Percentiles rank a stretch among this genome's conserved stretches.
Conservation (phyloP, 2,797 vertebrate genomes). For the Poeciliopsis infans region DNA sequence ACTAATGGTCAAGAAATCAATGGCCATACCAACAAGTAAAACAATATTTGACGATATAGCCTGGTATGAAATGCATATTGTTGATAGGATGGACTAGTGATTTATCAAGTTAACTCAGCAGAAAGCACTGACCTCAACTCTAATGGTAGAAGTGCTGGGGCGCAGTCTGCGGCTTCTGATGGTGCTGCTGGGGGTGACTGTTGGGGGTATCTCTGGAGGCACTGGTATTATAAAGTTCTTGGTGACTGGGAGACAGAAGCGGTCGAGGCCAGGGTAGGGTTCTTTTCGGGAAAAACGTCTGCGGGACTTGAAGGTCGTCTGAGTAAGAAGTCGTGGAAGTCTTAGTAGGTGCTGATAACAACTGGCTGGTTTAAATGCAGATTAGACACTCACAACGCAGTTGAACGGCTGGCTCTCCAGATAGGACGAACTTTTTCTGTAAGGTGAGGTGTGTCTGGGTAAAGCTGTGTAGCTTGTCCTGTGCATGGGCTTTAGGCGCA, state of each 20-base stretch:
- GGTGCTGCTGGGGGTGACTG: constrained; percentile 53
- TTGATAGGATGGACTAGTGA: constrained; percentile 4
- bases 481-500: constrained; percentile 83
- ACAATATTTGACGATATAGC: not conserved
- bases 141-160: constrained; percentile 79
- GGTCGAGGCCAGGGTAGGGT: constrained; percentile 69
- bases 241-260: constrained; percentile 84
- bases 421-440: constrained; percentile 46
- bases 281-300: constrained; percentile 69
- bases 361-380: not conserved
- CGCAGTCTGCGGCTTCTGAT: constrained; percentile 78
- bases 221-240: constrained; percentile 80
- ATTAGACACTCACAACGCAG: constrained; percentile 73
- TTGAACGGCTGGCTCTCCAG: constrained; percentile 71
- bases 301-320: constrained; percentile 75
- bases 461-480: constrained; percentile 64
- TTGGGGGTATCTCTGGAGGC: constrained; percentile 76
- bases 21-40: not conserved
- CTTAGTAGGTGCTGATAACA: not conserved
- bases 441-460: constrained; percentile 71
- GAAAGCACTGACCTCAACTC: constrained; percentile 58
- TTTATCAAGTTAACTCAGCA: constrained; percentile 23
- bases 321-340: constrained; percentile 15
- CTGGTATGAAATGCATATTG: not conserved
- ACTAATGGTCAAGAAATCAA: not conserved